phyloP scores from a whole-genome alignment of 2,888 invertebrate genomes.

The Pristionchus mayeri region DNA sequence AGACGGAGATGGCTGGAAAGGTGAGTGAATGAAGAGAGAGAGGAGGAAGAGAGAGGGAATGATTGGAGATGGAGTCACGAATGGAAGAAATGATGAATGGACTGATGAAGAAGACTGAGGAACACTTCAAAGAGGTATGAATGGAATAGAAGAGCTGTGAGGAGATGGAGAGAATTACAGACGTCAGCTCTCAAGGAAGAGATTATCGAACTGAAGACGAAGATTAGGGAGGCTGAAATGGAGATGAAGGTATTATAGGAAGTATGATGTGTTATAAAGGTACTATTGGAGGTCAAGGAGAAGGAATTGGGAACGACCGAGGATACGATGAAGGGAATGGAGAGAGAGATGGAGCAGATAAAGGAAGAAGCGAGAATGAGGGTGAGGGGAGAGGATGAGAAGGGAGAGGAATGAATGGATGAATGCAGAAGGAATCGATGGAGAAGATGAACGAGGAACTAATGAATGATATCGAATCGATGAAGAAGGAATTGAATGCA shows the following conservation, averaged over 20 bases:
- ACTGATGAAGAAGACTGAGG: constrained; percentile 9
- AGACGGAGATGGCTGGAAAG: not conserved
- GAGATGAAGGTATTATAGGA: not conserved
- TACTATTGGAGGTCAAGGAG: not conserved
- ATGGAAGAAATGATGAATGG: not conserved
- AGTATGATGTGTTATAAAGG: not conserved
- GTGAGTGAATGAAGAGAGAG: not conserved
- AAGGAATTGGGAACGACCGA: not conserved
- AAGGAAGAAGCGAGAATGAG: not conserved
- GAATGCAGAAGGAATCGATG: not conserved
- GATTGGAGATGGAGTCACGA: not conserved
- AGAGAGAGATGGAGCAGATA: constrained; percentile 13
- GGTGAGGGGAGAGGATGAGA: constrained; percentile 1
- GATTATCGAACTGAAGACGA: constrained; percentile 8
- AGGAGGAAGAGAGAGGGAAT: not conserved
- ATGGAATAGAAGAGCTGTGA: not conserved
- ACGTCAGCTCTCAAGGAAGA: not conserved
- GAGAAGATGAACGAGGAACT: constrained; percentile 20
- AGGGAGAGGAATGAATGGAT: not conserved
- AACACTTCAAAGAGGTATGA: not conserved
- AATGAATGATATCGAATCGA: too few species aligned
- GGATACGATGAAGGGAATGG: not conserved
- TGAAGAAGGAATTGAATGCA: not conserved
- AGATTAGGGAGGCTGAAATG: not conserved
- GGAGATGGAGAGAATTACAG: not conserved